Percentiles rank a stretch among this genome's conserved stretches.
Conservation (phyloP, 1,140 invertebrate species). For the Drosophila melanica region DNA sequence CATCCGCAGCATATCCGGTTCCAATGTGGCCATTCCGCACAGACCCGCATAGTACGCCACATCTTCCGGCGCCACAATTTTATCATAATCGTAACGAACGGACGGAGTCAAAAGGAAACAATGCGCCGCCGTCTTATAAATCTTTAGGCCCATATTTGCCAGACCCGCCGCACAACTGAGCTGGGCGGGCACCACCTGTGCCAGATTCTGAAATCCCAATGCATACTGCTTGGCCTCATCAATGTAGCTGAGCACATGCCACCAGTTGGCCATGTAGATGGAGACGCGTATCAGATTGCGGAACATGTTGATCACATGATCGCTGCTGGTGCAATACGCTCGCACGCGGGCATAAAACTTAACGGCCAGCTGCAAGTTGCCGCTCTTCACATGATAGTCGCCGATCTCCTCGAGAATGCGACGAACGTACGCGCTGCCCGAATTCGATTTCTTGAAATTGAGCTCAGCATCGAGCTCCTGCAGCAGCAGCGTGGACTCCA, state of each 20-base stretch:
- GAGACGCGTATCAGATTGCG: slow-evolving; percentile 59
- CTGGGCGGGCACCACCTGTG: slow-evolving; percentile 34
- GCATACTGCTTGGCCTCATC: slow-evolving; percentile 69
- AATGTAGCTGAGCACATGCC: slow-evolving; percentile 68
- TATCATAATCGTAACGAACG: slow-evolving; percentile 53
- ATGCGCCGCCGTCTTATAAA: slow-evolving; percentile 59
- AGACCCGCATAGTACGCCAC: slow-evolving; percentile 52
- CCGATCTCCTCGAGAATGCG: slow-evolving; percentile 66
- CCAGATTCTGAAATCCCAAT: slow-evolving; percentile 38
- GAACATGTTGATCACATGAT: slow-evolving; percentile 65
- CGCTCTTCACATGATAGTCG: slow-evolving; percentile 62
- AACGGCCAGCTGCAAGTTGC: slow-evolving; percentile 59
- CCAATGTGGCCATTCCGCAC: slow-evolving; percentile 58
- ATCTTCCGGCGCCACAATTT: slow-evolving; percentile 60
- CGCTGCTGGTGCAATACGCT: slow-evolving; percentile 65
- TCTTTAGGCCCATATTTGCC: slow-evolving; percentile 61
- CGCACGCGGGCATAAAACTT: slow-evolving; percentile 62
- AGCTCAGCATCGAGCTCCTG: slow-evolving; percentile 68
- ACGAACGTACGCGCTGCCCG: slow-evolving; percentile 55
- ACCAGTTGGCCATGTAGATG: slow-evolving; percentile 71
- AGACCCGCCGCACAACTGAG: slow-evolving; percentile 60
- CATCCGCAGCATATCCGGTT: slow-evolving; percentile 25
- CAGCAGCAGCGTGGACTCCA: slow-evolving; percentile 54
- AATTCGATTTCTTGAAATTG: slow-evolving; percentile 62
- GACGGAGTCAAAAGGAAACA: slow-evolving; percentile 49